Evolutionary conservation across 2,797 vertebrate genomes (phyloP).

Genomic region (Lithobates pipiens): DNA sequence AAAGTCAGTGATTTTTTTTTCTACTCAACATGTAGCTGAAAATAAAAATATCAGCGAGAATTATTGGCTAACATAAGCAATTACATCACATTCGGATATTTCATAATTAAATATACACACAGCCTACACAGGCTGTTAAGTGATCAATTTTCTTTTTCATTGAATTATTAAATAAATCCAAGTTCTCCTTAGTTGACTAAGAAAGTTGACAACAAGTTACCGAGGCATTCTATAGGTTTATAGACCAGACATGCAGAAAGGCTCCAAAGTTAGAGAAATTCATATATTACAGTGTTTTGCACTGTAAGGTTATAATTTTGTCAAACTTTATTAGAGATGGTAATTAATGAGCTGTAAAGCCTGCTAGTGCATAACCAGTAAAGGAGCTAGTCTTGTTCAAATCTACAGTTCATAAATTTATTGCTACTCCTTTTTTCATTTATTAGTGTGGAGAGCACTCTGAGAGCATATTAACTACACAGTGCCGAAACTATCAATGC

Average conservation of each 20-base stretch:
- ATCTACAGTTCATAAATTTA: slow-evolving; percentile 81
- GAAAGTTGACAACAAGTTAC: slow-evolving; percentile 63
- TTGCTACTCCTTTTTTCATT: slow-evolving; percentile 76
- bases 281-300: slow-evolving; percentile 85
- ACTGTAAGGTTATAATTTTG: slow-evolving; percentile 87
- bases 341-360: slow-evolving; percentile 88
- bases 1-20: not conserved
- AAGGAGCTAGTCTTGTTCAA: slow-evolving; percentile 79
- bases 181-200: slow-evolving; percentile 44
- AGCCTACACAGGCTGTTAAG: slow-evolving; percentile 17
- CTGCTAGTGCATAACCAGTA: slow-evolving; percentile 81
- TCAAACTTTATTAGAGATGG: slow-evolving; percentile 86
- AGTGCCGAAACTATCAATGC: slow-evolving; percentile 59
- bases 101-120: slow-evolving; percentile 21
- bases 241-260: slow-evolving; percentile 77
- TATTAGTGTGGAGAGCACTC: slow-evolving; percentile 76
- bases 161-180: slow-evolving; percentile 50
- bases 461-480: slow-evolving; percentile 67
- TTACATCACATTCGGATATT: not conserved
- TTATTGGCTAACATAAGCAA: slow-evolving; percentile 12
- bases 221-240: slow-evolving; percentile 77
- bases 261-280: slow-evolving; percentile 79
- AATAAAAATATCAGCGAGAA: slow-evolving; percentile 11
- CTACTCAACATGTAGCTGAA: not conserved
- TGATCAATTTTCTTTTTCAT: slow-evolving; percentile 39